These are phyloP conservation scores for Pteromalus puparum DNA, from an alignment of 1,140 invertebrate species.

Conservation along the genomic window DNA sequence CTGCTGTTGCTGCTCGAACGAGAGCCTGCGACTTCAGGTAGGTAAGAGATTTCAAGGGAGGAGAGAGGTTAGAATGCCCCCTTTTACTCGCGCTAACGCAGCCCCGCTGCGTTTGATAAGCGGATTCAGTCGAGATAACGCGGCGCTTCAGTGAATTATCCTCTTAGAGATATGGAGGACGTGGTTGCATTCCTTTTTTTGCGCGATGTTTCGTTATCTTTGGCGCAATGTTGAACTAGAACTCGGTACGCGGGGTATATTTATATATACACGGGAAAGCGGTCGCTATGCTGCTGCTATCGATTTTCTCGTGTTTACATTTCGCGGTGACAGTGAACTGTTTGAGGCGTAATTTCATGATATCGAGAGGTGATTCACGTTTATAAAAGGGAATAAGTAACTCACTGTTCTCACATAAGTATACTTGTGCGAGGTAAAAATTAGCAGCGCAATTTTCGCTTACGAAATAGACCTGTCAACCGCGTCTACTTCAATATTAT, in stretches of 20 bases:
- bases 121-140: too few relatives aligned
- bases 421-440: too few relatives aligned
- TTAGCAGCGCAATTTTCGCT: too few relatives aligned
- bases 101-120: background rate
- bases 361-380: background rate
- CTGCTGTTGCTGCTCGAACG: background rate
- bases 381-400: background rate
- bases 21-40: background rate
- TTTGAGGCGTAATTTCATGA: background rate
- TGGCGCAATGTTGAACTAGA: too few relatives aligned
- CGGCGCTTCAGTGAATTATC: too few relatives aligned
- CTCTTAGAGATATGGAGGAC: too few relatives aligned
- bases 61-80: constrained; percentile 28
- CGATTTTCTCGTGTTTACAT: background rate
- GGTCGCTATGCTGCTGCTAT: background rate
- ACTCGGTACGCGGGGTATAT: too few relatives aligned
- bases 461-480: too few relatives aligned
- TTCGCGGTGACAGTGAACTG: background rate
- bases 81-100: background rate
- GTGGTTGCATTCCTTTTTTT: too few relatives aligned
- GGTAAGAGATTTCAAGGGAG: background rate
- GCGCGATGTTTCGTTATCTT: too few relatives aligned
- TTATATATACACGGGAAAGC: background rate
- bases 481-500: too few relatives aligned
- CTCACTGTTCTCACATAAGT: too few relatives aligned